Evolutionary conservation across 2,113 vertebrate genomes (phyloP).

Genomic region (Gambusia holbrooki): DNA sequence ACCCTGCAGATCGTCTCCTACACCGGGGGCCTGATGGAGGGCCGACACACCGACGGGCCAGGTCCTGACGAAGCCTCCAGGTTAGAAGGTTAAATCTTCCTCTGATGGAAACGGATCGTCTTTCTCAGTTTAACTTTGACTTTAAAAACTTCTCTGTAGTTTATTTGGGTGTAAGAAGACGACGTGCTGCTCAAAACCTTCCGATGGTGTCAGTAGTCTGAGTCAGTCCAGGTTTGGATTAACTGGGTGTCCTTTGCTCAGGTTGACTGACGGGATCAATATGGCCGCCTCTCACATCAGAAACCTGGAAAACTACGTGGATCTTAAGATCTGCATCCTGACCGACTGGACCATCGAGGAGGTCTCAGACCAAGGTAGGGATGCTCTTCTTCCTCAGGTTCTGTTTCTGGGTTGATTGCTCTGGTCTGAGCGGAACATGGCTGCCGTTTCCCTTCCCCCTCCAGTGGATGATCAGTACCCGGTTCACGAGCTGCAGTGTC

Average conservation of each 20-base stretch:
- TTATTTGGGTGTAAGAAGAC: too few species aligned
- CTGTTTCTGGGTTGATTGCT: background rate
- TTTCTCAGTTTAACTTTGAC: too few species aligned
- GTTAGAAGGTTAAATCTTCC: background rate
- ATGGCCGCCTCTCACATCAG: too few species aligned
- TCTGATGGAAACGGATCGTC: background rate
- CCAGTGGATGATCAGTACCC: slow-evolving; percentile 30
- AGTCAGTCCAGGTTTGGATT: too few species aligned
- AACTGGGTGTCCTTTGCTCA: background rate
- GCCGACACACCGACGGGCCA: background rate
- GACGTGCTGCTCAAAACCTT: too few species aligned
- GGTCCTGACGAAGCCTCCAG: background rate
- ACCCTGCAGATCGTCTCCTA: background rate
- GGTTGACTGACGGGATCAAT: slow-evolving; percentile 4
- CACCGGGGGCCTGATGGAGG: background rate
- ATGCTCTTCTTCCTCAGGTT: background rate
- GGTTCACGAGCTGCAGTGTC: slow-evolving; percentile 29
- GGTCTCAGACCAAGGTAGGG: slow-evolving; percentile 10
- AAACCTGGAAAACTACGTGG: background rate
- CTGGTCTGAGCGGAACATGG: too few species aligned
- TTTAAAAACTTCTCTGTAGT: too few species aligned
- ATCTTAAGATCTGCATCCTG: slow-evolving; percentile 40
- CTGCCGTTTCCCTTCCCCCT: background rate
- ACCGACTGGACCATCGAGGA: background rate
- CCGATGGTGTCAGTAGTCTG: too few species aligned